A percentile compares a stretch with the other conserved stretches of the same genome.
Evolutionary conservation across 2,113 vertebrate genomes (phyloP).

Genomic region (Sceloporus tristichus): DNA sequence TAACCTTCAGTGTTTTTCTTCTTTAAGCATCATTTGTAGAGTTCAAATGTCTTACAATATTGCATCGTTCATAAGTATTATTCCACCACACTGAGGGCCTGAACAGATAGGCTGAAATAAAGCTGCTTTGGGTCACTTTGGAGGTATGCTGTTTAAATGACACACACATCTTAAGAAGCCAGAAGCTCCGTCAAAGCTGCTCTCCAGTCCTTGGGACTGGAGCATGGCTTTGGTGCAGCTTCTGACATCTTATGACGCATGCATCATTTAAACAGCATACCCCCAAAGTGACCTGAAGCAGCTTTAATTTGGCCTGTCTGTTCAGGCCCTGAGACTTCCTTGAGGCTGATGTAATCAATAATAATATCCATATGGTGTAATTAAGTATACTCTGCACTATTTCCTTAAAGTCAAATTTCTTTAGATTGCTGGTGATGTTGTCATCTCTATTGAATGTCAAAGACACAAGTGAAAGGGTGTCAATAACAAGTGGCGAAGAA

Average conservation of each 20-base stretch:
- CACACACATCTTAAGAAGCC: too few relatives aligned
- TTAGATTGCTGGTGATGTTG: neutral
- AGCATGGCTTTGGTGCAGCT: too few relatives aligned
- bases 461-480: neutral
- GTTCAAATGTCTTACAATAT: neutral
- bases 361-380: neutral
- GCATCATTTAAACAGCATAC: too few relatives aligned
- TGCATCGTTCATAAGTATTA: neutral
- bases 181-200: too few relatives aligned
- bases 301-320: too few relatives aligned
- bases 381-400: neutral
- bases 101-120: too few relatives aligned
- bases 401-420: neutral
- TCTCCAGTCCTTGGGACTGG: too few relatives aligned
- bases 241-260: too few relatives aligned
- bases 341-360: neutral
- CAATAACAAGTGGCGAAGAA: neutral
- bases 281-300: too few relatives aligned
- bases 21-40: neutral
- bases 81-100: neutral
- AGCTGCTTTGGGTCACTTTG: too few relatives aligned
- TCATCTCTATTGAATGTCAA: conserved; percentile 7
- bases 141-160: too few relatives aligned
- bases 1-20: neutral
- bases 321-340: neutral